Base-by-base conservation (phyloP, 2,797 vertebrate species). In the Halcyon leucocephala region DNA sequence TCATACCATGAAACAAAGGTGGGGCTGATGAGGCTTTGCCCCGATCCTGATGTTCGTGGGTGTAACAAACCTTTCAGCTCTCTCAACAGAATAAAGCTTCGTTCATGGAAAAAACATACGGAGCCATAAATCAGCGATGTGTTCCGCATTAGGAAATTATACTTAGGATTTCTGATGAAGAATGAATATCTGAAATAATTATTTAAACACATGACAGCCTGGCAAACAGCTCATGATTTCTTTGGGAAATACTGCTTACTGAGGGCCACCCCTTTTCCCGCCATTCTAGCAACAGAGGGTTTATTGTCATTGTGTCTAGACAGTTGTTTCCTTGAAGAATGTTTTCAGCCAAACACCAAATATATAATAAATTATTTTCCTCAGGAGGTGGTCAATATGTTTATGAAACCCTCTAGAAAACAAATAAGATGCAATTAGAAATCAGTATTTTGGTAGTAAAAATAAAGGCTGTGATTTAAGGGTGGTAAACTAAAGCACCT, bases 101-200 rank as follows among this genome's bases (percentile, higher is more conserved):
- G 1, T 91, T 94, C 69, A 18, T 71, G 61, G 82, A 10, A 66
- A 65, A 93, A 92, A 2, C 35, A 46, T 25, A 24, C 2, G 3
- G 35, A 86, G 35, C n/a, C 61, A 54, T 91, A 80, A 90, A 77
- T 76, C 49, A 82, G 61, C 5, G 0, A 67, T 95, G 86, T 94
- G 81, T 96, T 97, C 89, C 22, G 2, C 81, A 70, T 22, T 51
- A 65, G 49, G 54, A 94, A 95, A 83, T 91, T 73, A 58, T 73
- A 66, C 66, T 84, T 74, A 58, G 93, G 87, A 64, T 81, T 97
- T 96, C 42, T 92, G 83, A 90, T 84, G 46, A 79, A 89, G 76
- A 90, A 87, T 82, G 58, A 93, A 55, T 97, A 73, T 96, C 69
- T 95, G 67, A 96, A 96, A 92, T 93, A 89, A 95, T 95, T 96